phyloP scores from a whole-genome alignment of 1,140 invertebrate genomes.

The Carcinoscorpius rotundicauda region DNA sequence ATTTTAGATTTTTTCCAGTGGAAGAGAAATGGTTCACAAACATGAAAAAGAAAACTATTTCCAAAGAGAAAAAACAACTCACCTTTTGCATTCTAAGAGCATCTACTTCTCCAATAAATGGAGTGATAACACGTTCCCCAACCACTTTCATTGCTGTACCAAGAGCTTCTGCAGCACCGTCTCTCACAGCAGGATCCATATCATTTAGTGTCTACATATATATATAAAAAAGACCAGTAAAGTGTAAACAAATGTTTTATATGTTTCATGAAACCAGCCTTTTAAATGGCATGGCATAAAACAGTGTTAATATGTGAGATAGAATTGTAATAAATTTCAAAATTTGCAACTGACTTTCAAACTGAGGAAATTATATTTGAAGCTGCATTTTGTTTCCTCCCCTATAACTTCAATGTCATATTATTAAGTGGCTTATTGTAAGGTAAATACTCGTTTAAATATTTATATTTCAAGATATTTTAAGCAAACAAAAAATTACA shows the following conservation, averaged over 20 bases:
- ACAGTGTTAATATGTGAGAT: too few relatives aligned
- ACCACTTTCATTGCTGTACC: constrained; percentile 90
- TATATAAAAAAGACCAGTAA: constrained; percentile 13
- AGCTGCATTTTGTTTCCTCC: too few relatives aligned
- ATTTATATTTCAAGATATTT: too few relatives aligned
- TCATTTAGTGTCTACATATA: constrained; percentile 57
- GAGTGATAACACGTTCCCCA: constrained; percentile 75
- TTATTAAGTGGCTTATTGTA: constrained; percentile 5
- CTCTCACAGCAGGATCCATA: constrained; percentile 67
- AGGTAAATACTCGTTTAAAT: too few relatives aligned
- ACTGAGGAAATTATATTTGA: too few relatives aligned
- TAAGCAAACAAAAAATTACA: too few relatives aligned
- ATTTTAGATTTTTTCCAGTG: not conserved
- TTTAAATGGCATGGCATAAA: too few relatives aligned
- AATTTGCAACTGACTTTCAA: too few relatives aligned
- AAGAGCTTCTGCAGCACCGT: constrained; percentile 73
- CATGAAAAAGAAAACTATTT: constrained; percentile 4
- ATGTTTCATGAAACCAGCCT: too few relatives aligned
- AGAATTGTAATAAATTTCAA: too few relatives aligned
- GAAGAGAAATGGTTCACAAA: not conserved
- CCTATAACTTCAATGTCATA: too few relatives aligned
- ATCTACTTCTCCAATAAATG: constrained; percentile 77
- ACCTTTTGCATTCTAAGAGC: constrained; percentile 77
- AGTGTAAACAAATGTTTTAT: not conserved
- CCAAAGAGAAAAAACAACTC: not conserved